Evolutionary conservation across 2,797 vertebrate species (phyloP).

Genomic region (Hephaestus fuliginosus): DNA sequence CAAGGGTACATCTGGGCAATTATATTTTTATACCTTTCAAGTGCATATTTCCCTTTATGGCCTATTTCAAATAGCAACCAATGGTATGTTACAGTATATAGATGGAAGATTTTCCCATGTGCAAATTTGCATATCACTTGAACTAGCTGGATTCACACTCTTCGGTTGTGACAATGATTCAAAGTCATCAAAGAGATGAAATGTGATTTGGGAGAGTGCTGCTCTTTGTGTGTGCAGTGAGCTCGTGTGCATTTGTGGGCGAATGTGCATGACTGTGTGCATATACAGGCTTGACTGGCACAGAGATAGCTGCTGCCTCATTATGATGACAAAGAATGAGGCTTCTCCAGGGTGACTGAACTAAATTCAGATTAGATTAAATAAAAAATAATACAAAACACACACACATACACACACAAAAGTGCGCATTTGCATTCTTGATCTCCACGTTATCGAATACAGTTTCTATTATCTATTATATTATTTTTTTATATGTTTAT

Average conservation of each 20-base stretch:
- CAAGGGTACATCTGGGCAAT: slow-evolving; percentile 16
- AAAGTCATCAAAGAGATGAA: slow-evolving; percentile 70
- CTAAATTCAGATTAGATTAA: slow-evolving; percentile 63
- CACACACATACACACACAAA: neutral
- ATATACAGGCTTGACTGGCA: slow-evolving; percentile 47
- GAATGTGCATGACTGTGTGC: slow-evolving; percentile 42
- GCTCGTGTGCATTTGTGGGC: slow-evolving; percentile 52
- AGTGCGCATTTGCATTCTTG: slow-evolving; percentile 56
- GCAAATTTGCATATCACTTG: slow-evolving; percentile 54
- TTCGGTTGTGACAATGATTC: slow-evolving; percentile 61
- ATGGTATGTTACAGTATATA: slow-evolving; percentile 26
- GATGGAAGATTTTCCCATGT: slow-evolving; percentile 29
- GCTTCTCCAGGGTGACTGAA: slow-evolving; percentile 67
- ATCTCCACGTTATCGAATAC: slow-evolving; percentile 19
- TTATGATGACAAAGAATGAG: slow-evolving; percentile 69
- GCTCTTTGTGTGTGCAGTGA: slow-evolving; percentile 50
- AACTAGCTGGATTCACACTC: slow-evolving; percentile 42
- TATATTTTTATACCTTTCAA: slow-evolving; percentile 42
- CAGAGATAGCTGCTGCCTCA: slow-evolving; percentile 66
- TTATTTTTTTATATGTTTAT: slow-evolving; percentile 49
- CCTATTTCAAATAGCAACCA: slow-evolving; percentile 33
- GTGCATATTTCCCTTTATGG: slow-evolving; percentile 30
- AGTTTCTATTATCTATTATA: no score
- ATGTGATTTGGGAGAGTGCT: slow-evolving; percentile 53
- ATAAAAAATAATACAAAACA: slow-evolving; percentile 20